Evolutionary conservation across 2,113 vertebrate genomes (phyloP).

Genomic region (Rhipidura dahli): DNA sequence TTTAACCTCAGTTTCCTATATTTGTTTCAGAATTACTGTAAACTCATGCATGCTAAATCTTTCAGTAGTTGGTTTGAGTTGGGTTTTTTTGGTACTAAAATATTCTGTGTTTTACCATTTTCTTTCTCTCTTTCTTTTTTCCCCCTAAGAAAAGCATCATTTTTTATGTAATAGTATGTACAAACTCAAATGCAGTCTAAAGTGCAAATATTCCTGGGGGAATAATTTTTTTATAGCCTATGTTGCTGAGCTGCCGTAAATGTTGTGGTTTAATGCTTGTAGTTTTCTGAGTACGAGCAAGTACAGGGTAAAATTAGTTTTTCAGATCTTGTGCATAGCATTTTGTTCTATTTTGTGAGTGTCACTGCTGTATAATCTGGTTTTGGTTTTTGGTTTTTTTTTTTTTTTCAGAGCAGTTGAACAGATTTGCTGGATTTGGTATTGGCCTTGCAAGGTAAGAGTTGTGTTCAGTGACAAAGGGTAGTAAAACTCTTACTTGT

Average conservation of each 20-base stretch:
- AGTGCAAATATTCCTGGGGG: neutral
- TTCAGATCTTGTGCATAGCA: accelerated
- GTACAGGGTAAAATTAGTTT: neutral
- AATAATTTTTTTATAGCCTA: neutral
- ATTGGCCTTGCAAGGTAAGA: conserved; percentile 92
- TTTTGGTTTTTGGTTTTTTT: conserved; percentile 62
- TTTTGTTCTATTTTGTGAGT: neutral
- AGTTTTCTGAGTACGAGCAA: neutral
- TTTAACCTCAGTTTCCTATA: neutral
- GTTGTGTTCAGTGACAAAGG: neutral
- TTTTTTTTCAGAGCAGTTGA: conserved; percentile 81
- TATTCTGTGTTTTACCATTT: neutral
- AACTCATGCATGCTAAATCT: neutral
- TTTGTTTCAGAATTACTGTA: neutral
- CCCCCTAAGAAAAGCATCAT: neutral
- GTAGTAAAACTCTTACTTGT: neutral
- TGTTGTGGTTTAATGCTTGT: neutral
- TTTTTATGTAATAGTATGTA: neutral
- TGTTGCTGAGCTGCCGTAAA: neutral
- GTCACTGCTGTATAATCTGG: conserved; percentile 18
- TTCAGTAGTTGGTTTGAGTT: neutral
- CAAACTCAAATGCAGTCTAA: neutral
- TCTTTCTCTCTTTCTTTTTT: neutral
- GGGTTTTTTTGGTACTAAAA: neutral
- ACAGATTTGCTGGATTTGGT: conserved; percentile 90